A percentile compares a stretch with the other conserved stretches of the same genome.
phyloP scores from a whole-genome alignment of 2,888 invertebrate species.

The Helleia helle region DNA sequence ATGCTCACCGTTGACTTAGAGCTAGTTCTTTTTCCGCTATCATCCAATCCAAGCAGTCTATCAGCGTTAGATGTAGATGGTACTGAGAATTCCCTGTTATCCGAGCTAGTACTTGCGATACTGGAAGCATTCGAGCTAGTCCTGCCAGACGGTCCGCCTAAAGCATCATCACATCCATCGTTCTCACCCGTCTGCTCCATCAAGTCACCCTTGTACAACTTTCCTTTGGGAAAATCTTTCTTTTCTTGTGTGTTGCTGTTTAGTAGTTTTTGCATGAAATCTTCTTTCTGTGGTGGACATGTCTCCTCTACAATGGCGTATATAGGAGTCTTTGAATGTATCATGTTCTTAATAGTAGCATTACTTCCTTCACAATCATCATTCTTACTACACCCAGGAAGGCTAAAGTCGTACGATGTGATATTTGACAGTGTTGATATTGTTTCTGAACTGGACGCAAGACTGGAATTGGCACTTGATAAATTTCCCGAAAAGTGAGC shows the following conservation, averaged over 20 bases:
- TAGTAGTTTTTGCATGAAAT: slow-evolving; percentile 60
- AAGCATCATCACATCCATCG: slow-evolving; percentile 34
- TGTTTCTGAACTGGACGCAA: slow-evolving; percentile 58
- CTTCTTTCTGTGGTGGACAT: slow-evolving; percentile 38
- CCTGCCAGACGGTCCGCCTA: slow-evolving; percentile 41
- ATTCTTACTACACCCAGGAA: slow-evolving; percentile 56
- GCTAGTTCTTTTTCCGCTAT: slow-evolving; percentile 35
- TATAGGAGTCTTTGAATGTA: slow-evolving; percentile 33
- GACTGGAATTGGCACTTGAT: slow-evolving; percentile 51
- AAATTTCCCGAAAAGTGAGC: slow-evolving; percentile 44
- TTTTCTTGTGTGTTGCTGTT: slow-evolving; percentile 50
- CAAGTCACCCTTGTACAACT: slow-evolving; percentile 52
- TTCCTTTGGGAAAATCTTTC: slow-evolving; percentile 58
- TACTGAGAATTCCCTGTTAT: slow-evolving; percentile 50
- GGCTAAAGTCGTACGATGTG: slow-evolving; percentile 40
- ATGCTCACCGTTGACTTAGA: slow-evolving; percentile 42
- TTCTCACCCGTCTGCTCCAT: slow-evolving; percentile 36
- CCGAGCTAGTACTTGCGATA: slow-evolving; percentile 50
- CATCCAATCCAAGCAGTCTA: slow-evolving; percentile 49
- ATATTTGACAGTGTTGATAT: slow-evolving; percentile 48
- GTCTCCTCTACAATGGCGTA: slow-evolving; percentile 29
- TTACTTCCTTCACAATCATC: slow-evolving; percentile 48
- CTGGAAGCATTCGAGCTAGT: slow-evolving; percentile 58
- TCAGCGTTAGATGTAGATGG: slow-evolving; percentile 64
- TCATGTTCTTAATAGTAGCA: slow-evolving; percentile 53